Evolutionary conservation across 2,797 vertebrate species (phyloP).

Genomic region (Prunella strophiata): DNA sequence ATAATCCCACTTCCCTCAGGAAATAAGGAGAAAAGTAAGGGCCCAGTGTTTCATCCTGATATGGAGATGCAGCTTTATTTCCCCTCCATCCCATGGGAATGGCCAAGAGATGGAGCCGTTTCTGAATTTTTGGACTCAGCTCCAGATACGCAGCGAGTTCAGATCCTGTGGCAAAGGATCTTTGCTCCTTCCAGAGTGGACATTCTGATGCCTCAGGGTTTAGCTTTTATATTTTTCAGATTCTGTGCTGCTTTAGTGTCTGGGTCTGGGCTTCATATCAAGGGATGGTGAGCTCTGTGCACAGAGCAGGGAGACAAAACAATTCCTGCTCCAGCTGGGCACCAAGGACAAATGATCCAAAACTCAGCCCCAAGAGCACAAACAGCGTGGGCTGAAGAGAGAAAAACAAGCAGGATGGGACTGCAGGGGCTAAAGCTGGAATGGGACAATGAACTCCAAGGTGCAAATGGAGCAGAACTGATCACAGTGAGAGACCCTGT

Average conservation of each 20-base stretch:
- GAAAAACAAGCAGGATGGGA: too few relatives aligned
- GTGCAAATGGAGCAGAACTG: too few relatives aligned
- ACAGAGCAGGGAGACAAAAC: too few relatives aligned
- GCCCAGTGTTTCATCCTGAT: fast-evolving
- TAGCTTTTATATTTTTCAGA: not conserved
- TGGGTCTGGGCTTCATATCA: not conserved
- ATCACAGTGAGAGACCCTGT: too few relatives aligned
- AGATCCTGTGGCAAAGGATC: fast-evolving
- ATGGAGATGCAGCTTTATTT: fast-evolving
- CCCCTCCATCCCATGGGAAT: not conserved
- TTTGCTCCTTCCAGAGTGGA: not conserved
- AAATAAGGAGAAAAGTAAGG: not conserved
- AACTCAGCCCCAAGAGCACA: too few relatives aligned
- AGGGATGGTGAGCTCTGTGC: not conserved
- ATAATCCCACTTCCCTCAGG: not conserved
- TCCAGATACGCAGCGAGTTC: fast-evolving
- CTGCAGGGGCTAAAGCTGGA: too few relatives aligned
- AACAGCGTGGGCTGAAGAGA: too few relatives aligned
- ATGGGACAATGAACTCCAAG: too few relatives aligned
- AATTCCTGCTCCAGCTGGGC: too few relatives aligned
- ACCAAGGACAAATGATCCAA: too few relatives aligned
- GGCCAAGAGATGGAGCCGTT: fast-evolving
- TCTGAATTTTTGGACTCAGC: not conserved
- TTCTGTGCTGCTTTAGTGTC: not conserved
- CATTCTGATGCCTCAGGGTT: not conserved